Conservation (phyloP, 1,140 invertebrate genomes). For the Adoxophyes honmai region DNA sequence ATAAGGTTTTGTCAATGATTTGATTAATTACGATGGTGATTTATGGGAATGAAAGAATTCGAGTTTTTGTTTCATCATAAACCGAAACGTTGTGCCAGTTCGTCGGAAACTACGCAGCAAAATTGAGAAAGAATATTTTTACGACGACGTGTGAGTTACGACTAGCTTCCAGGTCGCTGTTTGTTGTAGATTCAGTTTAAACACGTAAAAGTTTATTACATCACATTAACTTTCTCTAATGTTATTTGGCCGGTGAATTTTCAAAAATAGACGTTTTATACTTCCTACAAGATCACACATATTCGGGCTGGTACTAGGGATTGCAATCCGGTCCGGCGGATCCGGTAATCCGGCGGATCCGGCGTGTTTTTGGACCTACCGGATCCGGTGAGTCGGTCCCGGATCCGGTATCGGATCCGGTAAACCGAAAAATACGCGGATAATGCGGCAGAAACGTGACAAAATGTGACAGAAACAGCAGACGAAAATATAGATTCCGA, state of each 20-base stretch:
- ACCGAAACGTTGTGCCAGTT: background rate
- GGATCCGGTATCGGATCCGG: too few species aligned
- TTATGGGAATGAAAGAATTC: background rate
- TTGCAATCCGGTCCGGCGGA: too few species aligned
- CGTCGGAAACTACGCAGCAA: background rate
- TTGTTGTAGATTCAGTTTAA: conserved; percentile 33
- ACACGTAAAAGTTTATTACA: conserved; percentile 40
- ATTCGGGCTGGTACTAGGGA: too few species aligned
- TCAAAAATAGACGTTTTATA: background rate
- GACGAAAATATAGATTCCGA: too few species aligned
- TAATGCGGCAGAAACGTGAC: too few species aligned
- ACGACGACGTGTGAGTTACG: conserved; percentile 8
- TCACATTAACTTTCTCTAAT: conserved; percentile 40
- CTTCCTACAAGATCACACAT: background rate
- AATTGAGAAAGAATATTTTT: conserved; percentile 5
- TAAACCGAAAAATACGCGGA: background rate
- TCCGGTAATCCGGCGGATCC: too few species aligned
- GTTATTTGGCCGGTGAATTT: conserved; percentile 21
- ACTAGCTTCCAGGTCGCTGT: conserved; percentile 16
- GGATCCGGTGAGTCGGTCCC: too few species aligned
- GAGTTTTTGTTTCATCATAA: too few species aligned
- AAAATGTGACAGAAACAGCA: too few species aligned
- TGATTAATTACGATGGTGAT: background rate
- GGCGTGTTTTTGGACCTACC: too few species aligned
- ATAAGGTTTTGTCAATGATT: background rate